These are phyloP conservation scores for Glaucopsyche alexis DNA, from an alignment of 2,888 invertebrate genomes.

Conservation along the genomic window DNA sequence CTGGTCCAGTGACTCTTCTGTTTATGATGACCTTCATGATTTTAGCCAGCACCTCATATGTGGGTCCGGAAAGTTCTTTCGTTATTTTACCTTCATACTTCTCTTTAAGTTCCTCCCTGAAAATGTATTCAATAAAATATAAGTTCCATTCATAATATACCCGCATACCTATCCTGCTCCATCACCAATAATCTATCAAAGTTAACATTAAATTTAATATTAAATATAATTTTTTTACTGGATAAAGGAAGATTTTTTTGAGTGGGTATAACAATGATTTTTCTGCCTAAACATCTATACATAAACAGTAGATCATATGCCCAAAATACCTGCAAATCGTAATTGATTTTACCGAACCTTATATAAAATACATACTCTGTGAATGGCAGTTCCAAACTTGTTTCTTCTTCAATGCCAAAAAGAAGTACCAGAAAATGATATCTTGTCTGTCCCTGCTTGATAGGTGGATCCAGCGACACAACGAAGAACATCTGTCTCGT, in stretches of 20 bases:
- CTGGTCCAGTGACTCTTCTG: conserved; percentile 96
- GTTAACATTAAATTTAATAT: no score
- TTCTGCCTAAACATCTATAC: no score
- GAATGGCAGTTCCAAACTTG: conserved; percentile 93
- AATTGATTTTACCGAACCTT: neutral
- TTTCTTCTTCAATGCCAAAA: conserved; percentile 97
- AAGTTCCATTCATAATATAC: no score
- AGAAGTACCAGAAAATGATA: conserved; percentile 97
- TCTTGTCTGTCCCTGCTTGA: conserved; percentile 99
- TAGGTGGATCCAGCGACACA: conserved; percentile 98
- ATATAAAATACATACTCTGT: conserved; percentile 85
- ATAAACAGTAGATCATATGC: no score
- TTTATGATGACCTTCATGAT: conserved; percentile 98
- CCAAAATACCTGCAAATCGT: no score
- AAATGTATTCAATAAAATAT: conserved; percentile 41
- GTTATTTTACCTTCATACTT: conserved; percentile 96
- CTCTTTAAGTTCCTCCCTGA: conserved; percentile 91
- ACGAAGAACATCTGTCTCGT: conserved; percentile 99
- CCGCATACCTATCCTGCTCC: no score
- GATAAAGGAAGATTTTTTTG: no score
- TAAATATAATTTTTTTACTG: no score
- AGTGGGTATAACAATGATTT: no score
- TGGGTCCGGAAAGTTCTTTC: conserved; percentile 94
- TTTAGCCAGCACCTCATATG: conserved; percentile 96
- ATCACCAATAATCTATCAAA: no score